Conservation (phyloP, 1,140 invertebrate species). For the Meteorus sp. region DNA sequence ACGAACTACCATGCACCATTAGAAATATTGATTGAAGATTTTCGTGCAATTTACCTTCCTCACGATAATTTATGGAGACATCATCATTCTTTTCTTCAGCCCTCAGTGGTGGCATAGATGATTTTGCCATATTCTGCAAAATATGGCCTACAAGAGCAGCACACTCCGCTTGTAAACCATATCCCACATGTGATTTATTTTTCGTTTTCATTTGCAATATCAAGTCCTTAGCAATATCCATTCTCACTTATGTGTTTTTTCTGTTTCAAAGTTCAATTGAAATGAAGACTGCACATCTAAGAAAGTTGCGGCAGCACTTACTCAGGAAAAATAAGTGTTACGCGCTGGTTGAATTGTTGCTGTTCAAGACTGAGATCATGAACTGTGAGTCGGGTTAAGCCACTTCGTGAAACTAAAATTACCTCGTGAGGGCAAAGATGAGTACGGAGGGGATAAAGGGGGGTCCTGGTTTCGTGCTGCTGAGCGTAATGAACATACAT, state of each 20-base stretch:
- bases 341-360: too few species aligned
- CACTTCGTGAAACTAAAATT: slow-evolving; percentile 58
- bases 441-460: too few species aligned
- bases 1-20: too few species aligned
- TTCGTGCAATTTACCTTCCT: slow-evolving; percentile 45
- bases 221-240: slow-evolving; percentile 50
- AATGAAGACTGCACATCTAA: too few species aligned
- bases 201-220: slow-evolving; percentile 46
- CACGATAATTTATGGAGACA: slow-evolving; percentile 45
- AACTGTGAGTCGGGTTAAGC: slow-evolving; percentile 46
- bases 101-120: slow-evolving; percentile 43
- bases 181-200: slow-evolving; percentile 45
- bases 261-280: background rate
- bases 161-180: slow-evolving; percentile 52
- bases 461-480: too few species aligned
- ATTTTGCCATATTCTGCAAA: slow-evolving; percentile 51
- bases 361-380: slow-evolving; percentile 40
- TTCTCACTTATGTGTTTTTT: slow-evolving; percentile 30
- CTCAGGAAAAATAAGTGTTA: too few species aligned
- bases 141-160: slow-evolving; percentile 49
- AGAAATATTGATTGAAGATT: too few species aligned
- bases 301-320: background rate
- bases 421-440: slow-evolving; percentile 44
- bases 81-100: slow-evolving; percentile 46
- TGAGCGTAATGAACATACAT: too few species aligned